phyloP scores from a whole-genome alignment of 2,113 vertebrate genomes.

The Desmodus rotundus region DNA sequence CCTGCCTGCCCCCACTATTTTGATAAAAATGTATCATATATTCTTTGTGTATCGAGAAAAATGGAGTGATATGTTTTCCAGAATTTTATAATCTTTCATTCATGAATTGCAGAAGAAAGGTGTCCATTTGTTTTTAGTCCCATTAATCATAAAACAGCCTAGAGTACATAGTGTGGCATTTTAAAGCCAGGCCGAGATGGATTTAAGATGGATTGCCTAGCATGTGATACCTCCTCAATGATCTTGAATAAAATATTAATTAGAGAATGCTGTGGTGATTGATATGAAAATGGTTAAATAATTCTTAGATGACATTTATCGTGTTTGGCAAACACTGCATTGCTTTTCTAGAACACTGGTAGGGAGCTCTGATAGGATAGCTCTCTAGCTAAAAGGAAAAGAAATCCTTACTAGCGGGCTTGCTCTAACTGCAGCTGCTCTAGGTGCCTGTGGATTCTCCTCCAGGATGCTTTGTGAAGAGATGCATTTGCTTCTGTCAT shows the following conservation, averaged over 20 bases:
- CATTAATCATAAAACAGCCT: not conserved
- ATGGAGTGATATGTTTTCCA: not conserved
- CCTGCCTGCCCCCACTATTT: not conserved
- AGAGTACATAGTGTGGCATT: not conserved
- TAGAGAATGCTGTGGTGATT: slow-evolving; percentile 28
- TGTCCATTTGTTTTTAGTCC: not conserved
- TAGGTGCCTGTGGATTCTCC: not conserved
- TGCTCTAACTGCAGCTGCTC: not conserved
- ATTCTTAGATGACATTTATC: slow-evolving; percentile 25
- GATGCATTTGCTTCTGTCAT: not conserved
- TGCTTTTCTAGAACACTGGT: slow-evolving; percentile 5
- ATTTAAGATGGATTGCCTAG: slow-evolving; percentile 37
- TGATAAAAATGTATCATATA: not conserved
- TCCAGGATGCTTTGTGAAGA: not conserved
- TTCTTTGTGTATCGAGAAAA: not conserved
- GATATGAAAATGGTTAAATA: slow-evolving; percentile 41
- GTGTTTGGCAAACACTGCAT: not conserved
- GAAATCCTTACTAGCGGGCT: not conserved
- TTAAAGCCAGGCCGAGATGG: slow-evolving; percentile 4
- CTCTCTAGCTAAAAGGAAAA: not conserved
- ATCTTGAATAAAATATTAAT: slow-evolving; percentile 51
- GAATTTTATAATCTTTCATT: slow-evolving; percentile 11
- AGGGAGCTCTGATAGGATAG: not conserved
- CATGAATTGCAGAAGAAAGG: not conserved
- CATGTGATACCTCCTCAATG: not conserved